Base-by-base conservation (phyloP, 2,888 invertebrate genomes). In the Idaea biselata region DNA sequence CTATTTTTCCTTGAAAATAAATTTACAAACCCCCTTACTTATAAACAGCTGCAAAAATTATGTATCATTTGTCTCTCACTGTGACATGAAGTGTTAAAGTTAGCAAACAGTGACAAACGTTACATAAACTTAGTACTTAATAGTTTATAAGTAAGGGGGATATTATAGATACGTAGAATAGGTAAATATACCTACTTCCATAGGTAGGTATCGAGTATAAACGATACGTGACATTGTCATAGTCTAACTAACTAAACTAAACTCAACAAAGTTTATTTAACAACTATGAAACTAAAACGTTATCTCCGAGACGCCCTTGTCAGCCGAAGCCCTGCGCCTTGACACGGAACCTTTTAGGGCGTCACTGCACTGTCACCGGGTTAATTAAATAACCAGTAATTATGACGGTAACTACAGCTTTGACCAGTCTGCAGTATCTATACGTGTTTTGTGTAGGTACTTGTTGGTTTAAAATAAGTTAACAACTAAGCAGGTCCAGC, bases 371-470 rank as follows among this genome's bases (percentile, higher is more conserved):
- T 4, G 63, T 53, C 60, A 33, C 58, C 3, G 61, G 55, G 67
- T 63, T 70, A 72, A 68, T 70, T 68, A 65, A 68, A 70, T 72
- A 70, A 68, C 68, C 63, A 55, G 68, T 64, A 64, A 68, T 68
- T 72, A 66, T 56, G 44, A 44, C 44, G 8, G 14, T 44, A 14
- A 44, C 44, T 44, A 32, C 11, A 11, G 44, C 44, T 44, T 44
- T 44, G 11, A 44, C 44, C 44, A 44, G 44, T 44, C 14, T 14
- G 44, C 3, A 1, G 25, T 25, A 25, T n/a, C n/a, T n/a, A n/a
- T 25, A 25, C 1, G 5, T 25, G 25, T 3, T 25, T 25, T 44
- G 8, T 44, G 7, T 44, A 44, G 44, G 25, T 25, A 44, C 44
- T 44, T 44, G 44, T 44, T 44, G 14, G 14, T 44, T 44, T 44